These are phyloP conservation scores for Agrotis exclamationis DNA, from an alignment of 2,888 invertebrate species.

Conservation along the genomic window DNA sequence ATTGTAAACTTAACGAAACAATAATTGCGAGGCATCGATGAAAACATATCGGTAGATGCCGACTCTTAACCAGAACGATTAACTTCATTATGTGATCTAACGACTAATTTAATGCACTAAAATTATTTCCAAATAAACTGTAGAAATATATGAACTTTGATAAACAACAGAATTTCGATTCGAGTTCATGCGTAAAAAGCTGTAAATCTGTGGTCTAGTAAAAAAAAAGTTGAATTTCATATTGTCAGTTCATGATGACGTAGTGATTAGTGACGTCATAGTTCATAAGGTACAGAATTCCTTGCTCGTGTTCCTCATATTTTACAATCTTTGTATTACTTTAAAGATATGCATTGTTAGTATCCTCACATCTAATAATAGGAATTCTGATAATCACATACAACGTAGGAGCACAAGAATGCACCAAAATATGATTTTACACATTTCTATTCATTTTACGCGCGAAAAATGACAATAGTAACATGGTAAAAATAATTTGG, in stretches of 20 bases:
- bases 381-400: constrained; percentile 61
- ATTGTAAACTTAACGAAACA: constrained; percentile 70
- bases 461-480: constrained; percentile 41
- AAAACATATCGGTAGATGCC: constrained; percentile 75
- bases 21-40: constrained; percentile 69
- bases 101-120: constrained; percentile 57
- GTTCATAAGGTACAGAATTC: constrained; percentile 56
- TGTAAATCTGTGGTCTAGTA: constrained; percentile 45
- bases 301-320: constrained; percentile 62
- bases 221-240: constrained; percentile 40
- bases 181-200: constrained; percentile 64
- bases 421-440: constrained; percentile 43
- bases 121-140: constrained; percentile 36
- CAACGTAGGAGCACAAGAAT: constrained; percentile 28
- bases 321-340: constrained; percentile 67
- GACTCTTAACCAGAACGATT: constrained; percentile 49
- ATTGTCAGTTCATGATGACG: constrained; percentile 51
- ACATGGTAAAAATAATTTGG: constrained; percentile 40
- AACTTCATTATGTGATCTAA: constrained; percentile 47
- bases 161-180: constrained; percentile 64
- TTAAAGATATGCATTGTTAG: constrained; percentile 70
- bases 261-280: constrained; percentile 20
- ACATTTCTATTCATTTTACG: constrained; percentile 44
- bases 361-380: constrained; percentile 61
- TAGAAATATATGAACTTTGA: constrained; percentile 59